phyloP scores from a whole-genome alignment of 92 coral and sea anemone genomes.

The Micromussa lordhowensis region DNA sequence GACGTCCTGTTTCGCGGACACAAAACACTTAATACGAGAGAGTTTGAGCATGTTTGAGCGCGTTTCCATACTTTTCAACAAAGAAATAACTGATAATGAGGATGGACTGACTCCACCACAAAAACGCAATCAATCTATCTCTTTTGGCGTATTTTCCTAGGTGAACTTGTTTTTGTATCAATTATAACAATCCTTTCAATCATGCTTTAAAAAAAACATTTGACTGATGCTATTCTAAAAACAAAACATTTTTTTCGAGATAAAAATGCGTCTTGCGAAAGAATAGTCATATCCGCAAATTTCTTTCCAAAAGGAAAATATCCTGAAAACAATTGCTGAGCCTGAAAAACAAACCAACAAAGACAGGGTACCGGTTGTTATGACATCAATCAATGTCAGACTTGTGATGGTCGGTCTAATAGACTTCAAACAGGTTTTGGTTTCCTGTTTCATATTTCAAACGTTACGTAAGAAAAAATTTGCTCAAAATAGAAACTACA shows the following conservation, averaged over 20 bases:
- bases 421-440: neutral
- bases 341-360: neutral
- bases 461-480: conserved; percentile 17
- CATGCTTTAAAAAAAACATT: neutral
- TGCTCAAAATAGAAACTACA: conserved; percentile 31
- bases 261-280: neutral
- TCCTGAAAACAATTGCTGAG: neutral
- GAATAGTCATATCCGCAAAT: neutral
- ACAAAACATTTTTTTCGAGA: neutral
- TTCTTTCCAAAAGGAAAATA: neutral
- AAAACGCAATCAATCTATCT: neutral
- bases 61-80: neutral
- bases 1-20: too few relatives aligned
- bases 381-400: neutral
- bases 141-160: neutral
- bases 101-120: neutral
- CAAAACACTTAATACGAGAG: neutral
- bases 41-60: neutral
- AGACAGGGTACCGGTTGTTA: neutral
- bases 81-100: neutral
- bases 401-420: conserved; percentile 16
- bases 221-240: neutral
- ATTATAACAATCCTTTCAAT: neutral
- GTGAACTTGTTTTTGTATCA: neutral
- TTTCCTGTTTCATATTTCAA: neutral